Base-by-base conservation (phyloP, 2,113 vertebrate genomes). In the Psophia crepitans region DNA sequence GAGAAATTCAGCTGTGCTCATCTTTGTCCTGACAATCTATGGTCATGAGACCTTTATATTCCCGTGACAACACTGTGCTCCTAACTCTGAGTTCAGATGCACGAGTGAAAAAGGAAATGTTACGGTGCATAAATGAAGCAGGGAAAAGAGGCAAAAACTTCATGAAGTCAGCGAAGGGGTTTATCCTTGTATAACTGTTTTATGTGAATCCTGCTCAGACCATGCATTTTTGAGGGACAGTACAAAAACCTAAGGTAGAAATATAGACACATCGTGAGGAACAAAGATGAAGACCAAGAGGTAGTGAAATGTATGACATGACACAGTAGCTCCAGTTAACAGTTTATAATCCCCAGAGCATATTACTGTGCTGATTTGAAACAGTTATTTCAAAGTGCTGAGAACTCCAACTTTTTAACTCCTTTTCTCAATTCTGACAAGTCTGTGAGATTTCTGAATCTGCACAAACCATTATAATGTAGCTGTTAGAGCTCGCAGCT, bases 341-440 rank as follows among this genome's bases (percentile, higher is more conserved):
- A 58, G 19, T 44, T 88, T 70, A 65, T 6, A 79, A 27, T 41
- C 61, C 43, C 48, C 27, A 60, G 46, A 89, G 48, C 35, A 51
- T 26, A 85, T 26, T 64, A 84, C 24, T 74, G 37, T 0, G 0
- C n/a, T 71, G 75, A 70, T n/a, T 43, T 79, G 61, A 80, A 94
- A 71, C 13, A 49, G 63, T 70, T 76, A 73, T 73, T 93, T 84
- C 39, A 77, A 81, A 90, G 35, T 60, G 74, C 60, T 73, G 37
- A 93, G 92, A 93, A 73, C 58, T 94, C 81, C 78, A 86, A 53
- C 27, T 56, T 91, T 66, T 94, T 65, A 94, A 61, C 37, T 84
- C 74, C 79, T 63, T 11, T 13, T 76, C 61, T 81, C 66, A 81
- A 39, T 54, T 92, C 63, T 95, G 41, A 93, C 39, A 92, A 83